phyloP scores from a whole-genome alignment of 2,888 invertebrate species.

The Folsomia candida region DNA sequence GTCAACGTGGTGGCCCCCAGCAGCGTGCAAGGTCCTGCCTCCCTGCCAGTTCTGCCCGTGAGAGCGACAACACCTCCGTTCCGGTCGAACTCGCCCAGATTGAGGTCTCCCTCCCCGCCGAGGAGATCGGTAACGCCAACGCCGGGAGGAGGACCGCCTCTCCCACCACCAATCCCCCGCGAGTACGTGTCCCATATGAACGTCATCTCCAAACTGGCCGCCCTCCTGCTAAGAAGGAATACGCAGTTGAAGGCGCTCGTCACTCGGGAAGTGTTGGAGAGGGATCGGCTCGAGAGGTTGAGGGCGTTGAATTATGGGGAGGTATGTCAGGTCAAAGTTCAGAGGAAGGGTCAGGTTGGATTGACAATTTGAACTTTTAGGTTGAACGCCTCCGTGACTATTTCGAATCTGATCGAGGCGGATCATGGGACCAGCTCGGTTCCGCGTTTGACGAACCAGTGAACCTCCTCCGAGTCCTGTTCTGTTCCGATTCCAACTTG shows the following conservation, averaged over 20 bases:
- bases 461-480: slow-evolving; percentile 46
- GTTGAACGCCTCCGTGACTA: slow-evolving; percentile 68
- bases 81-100: slow-evolving; percentile 7
- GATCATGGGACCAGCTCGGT: slow-evolving; percentile 27
- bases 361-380: not conserved
- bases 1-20: not conserved
- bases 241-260: slow-evolving; percentile 41
- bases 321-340: slow-evolving; percentile 56
- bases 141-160: not conserved
- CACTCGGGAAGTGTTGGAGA: slow-evolving; percentile 41
- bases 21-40: slow-evolving; percentile 9
- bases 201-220: slow-evolving; percentile 81
- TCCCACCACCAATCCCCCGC: slow-evolving; percentile 12
- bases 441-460: slow-evolving; percentile 42
- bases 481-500: slow-evolving; percentile 49
- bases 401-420: slow-evolving; percentile 62
- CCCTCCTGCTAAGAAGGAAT: slow-evolving; percentile 57
- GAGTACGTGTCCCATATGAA: slow-evolving; percentile 80
- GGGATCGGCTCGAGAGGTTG: slow-evolving; percentile 53
- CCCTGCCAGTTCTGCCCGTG: not conserved
- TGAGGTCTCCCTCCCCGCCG: not conserved
- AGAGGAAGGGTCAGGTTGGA: not conserved
- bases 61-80: slow-evolving; percentile 17
- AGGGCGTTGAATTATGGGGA: slow-evolving; percentile 72
- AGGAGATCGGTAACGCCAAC: slow-evolving; percentile 32